Percentiles rank a stretch among this genome's conserved stretches.
Evolutionary conservation across 2,113 vertebrate genomes (phyloP).

Genomic region (Urocynchramus pylzowi): DNA sequence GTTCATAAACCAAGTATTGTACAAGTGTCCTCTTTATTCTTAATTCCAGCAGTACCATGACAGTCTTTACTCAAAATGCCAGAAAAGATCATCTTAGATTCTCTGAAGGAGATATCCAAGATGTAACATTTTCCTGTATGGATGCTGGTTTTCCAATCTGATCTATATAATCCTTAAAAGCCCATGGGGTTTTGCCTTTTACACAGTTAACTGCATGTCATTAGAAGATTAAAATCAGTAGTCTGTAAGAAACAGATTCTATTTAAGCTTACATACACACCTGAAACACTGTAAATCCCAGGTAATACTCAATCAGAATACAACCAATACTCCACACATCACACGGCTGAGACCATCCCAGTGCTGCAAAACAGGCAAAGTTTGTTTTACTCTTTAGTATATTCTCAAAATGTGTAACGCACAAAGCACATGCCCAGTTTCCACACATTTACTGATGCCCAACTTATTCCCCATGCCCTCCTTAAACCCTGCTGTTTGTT

Average conservation of each 20-base stretch:
- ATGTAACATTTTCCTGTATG: neutral
- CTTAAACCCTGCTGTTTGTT: neutral
- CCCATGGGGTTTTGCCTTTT: neutral
- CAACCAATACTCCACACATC: constrained; percentile 97
- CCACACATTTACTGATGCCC: neutral
- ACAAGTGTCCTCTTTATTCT: neutral
- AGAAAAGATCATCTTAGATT: neutral
- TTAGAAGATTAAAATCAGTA: neutral
- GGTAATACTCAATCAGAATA: constrained; percentile 94
- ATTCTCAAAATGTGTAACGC: neutral
- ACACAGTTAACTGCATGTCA: neutral
- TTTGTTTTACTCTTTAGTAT: neutral
- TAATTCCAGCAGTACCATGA: neutral
- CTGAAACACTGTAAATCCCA: constrained; percentile 94
- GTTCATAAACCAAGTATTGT: neutral
- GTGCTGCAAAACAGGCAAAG: constrained; percentile 70
- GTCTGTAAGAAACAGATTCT: neutral
- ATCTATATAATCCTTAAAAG: neutral
- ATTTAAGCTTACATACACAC: constrained; percentile 43
- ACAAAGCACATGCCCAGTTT: neutral
- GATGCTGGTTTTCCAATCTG: neutral
- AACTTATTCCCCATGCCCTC: rapidly evolving
- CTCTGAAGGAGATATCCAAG: neutral
- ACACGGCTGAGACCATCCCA: constrained; percentile 93
- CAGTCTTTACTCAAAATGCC: neutral